A percentile compares a stretch with the other conserved stretches of the same genome.
Evolutionary conservation across 2,113 vertebrate species (phyloP).

Genomic region (Excalfactoria chinensis): DNA sequence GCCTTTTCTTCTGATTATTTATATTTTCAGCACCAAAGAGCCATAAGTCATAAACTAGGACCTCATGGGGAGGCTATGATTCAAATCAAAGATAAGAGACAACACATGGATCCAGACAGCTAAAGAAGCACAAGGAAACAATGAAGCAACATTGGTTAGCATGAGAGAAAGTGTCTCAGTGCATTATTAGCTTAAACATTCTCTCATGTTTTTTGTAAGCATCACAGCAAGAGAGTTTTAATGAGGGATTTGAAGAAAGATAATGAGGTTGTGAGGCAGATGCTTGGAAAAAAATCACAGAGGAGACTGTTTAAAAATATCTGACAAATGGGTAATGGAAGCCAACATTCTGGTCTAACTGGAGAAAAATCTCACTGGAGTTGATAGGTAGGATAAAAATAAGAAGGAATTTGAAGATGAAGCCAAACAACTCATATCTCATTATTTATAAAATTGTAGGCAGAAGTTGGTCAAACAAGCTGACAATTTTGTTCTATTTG

Average conservation of each 20-base stretch:
- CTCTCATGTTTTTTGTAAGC: slow-evolving; percentile 24
- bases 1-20: slow-evolving; percentile 45
- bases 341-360: background rate
- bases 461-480: background rate
- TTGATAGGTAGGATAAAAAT: slow-evolving; percentile 11
- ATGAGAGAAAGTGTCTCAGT: background rate
- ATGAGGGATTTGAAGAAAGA: slow-evolving; percentile 68
- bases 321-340: slow-evolving; percentile 43
- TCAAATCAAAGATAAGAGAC: slow-evolving; percentile 23
- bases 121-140: slow-evolving; percentile 41
- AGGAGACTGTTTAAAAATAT: slow-evolving; percentile 60
- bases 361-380: background rate
- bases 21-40: slow-evolving; percentile 24
- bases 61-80: slow-evolving; percentile 25
- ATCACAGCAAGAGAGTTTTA: slow-evolving; percentile 69
- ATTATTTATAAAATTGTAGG: background rate
- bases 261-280: slow-evolving; percentile 70
- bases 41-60: slow-evolving; percentile 28
- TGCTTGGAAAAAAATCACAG: slow-evolving; percentile 58
- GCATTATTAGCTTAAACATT: slow-evolving; percentile 53
- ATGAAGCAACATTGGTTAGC: slow-evolving; percentile 30
- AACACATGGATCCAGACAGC: background rate
- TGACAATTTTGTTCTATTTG: background rate
- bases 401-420: slow-evolving; percentile 16
- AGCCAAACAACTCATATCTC: background rate